Conservation (phyloP, 37 sponge, comb jelly and placozoan genomes). For the Spongilla lacustris region DNA sequence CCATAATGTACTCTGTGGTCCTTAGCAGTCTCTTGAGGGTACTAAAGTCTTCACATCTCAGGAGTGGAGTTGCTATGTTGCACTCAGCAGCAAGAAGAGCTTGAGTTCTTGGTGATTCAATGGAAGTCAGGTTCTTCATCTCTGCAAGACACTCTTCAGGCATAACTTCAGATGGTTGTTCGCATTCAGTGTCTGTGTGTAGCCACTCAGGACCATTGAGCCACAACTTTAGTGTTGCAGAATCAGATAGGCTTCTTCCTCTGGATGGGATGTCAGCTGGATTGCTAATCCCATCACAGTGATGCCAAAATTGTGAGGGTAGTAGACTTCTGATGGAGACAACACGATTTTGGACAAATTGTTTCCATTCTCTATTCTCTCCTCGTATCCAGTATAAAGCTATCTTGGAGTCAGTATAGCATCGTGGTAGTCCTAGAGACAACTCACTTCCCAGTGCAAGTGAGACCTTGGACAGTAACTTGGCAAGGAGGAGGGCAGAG, state of each 20-base stretch:
- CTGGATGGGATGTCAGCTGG: conserved; percentile 42
- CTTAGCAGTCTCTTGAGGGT: neutral
- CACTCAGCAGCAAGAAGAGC: neutral
- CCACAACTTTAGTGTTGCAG: conserved; percentile 9
- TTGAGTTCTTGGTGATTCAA: neutral
- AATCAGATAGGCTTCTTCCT: conserved; percentile 2
- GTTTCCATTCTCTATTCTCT: conserved; percentile 22
- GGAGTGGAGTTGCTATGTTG: conserved; percentile 6
- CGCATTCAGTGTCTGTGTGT: neutral
- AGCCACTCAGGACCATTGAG: conserved; percentile 34
- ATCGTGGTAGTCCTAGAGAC: neutral
- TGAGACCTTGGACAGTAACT: neutral
- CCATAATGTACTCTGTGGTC: neutral
- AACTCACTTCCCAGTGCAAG: neutral
- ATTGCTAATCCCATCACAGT: conserved; percentile 25
- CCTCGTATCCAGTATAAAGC: too few relatives aligned
- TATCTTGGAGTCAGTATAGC: too few relatives aligned
- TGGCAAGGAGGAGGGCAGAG: conserved; percentile 27
- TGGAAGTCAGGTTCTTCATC: neutral
- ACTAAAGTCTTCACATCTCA: conserved; percentile 9
- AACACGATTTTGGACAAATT: conserved; percentile 30
- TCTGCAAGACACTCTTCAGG: conserved; percentile 18
- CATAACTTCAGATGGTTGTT: conserved; percentile 6
- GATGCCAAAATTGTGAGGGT: neutral
- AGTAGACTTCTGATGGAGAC: conserved; percentile 12